These are phyloP conservation scores for Sinelater perroti DNA, from an alignment of 2,888 invertebrate species.

Conservation along the genomic window DNA sequence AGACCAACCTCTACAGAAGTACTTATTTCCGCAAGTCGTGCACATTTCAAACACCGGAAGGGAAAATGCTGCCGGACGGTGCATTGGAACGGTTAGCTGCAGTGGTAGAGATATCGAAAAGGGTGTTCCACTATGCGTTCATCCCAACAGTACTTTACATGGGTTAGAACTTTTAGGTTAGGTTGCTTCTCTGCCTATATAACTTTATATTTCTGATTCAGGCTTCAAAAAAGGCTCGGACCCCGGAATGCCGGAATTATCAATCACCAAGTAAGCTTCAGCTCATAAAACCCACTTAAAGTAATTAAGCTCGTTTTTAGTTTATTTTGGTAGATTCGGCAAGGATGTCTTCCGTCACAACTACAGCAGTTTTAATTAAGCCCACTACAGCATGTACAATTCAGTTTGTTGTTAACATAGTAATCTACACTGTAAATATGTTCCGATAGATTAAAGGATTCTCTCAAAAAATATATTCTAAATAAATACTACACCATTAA, in stretches of 20 bases:
- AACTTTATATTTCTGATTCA: conserved; percentile 48
- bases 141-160: conserved; percentile 74
- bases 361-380: neutral
- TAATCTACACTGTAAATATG: neutral
- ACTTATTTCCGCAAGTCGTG: too few relatives aligned
- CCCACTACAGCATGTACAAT: neutral
- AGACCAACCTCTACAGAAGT: too few relatives aligned
- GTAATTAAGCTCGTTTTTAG: conserved; percentile 48
- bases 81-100: conserved; percentile 69
- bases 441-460: neutral
- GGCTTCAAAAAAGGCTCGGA: conserved; percentile 75
- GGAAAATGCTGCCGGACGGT: conserved; percentile 65
- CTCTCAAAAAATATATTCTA: conserved; percentile 31
- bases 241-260: conserved; percentile 72
- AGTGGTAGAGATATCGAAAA: conserved; percentile 68
- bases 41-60: too few relatives aligned
- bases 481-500: conserved; percentile 30
- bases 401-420: neutral
- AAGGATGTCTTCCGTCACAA: neutral
- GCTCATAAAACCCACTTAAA: neutral
- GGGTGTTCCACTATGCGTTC: conserved; percentile 75
- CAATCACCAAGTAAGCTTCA: conserved; percentile 63
- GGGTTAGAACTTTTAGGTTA: conserved; percentile 60
- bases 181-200: neutral
- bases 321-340: conserved; percentile 56